Evolutionary conservation across 2,797 vertebrate species (phyloP), one percentile per base, ranked within the genome.

Genomic region (Triplophysa yarkandensis): DNA sequence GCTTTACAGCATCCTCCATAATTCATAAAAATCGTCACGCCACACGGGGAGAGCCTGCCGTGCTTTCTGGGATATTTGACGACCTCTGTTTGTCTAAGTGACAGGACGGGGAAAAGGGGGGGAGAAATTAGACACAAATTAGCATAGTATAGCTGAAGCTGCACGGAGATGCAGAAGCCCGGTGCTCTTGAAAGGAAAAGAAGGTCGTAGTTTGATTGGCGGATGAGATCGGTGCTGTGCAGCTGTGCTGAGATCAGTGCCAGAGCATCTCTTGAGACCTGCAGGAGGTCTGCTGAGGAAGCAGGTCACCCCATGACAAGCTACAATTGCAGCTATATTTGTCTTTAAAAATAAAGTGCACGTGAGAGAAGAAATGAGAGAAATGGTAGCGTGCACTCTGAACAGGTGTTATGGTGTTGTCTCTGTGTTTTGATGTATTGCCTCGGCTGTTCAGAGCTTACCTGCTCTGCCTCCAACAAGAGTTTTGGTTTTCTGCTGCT

Each of bases 321-420:
- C 46, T 73, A 69, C 66, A 58, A 67, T 76, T 60, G 66, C 63
- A 68, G 66, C 70, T 81, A 69, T 77, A 73, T 80, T 77, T 81
- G 71, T 77, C 71, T 79, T 52, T 62, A 62, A 67, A 58, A 65
- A 63, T 44, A 55, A 7, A 25, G 48, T 9, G n/a, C n/a, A n/a
- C n/a, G 55, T 23, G 60, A 30, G 25, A 50, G 72, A 61, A 6
- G n/a, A n/a, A n/a, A n/a, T n/a, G n/a, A 66, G 80, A 50, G 75
- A 44, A 68, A 64, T 68, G 67, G 74, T 57, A 34, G 52, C 32
- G n/a, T 54, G 74, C 74, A 79, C 77, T 61, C 54, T 19, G 79
- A 81, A 80, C 83, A 82, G 80, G 80, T 84, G 83, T 76, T 77
- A 77, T 73, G 34, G 57, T 83, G 82, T 74, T 78, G 74, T 82